Evolutionary conservation across 2,888 invertebrate species (phyloP), one percentile per base, ranked within the genome.

Genomic region (Leptinotarsa rubiginosa): DNA sequence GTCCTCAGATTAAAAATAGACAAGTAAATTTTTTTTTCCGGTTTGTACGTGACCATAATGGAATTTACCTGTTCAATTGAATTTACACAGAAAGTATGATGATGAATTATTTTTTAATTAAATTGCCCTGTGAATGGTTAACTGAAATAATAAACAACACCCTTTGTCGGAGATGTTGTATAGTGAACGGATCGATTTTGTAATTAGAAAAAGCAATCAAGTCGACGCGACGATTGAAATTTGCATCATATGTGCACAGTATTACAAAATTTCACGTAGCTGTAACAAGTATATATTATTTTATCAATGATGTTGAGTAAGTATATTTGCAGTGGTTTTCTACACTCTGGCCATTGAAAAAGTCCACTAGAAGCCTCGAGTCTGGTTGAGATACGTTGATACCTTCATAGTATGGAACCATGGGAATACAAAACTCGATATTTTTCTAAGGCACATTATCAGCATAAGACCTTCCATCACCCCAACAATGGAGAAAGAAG

Each of bases 31-130:
- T 62, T 62, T 41, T 62, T 41, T n/a, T 31, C 31, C 62, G 15
- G 41, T n/a, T 62, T 16, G 41, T 62, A 62, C 62, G 31, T 22
- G 59, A 4, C 59, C 22, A 15, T 12, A 59, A 59, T 59, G 59
- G 62, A 31, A 62, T 62, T 62, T 41, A 31, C 62, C 62, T 62
- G 62, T 31, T 62, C 16, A 31, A 62, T 62, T 62, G n/a, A 62
- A 62, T 62, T 62, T 41, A 62, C n/a, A 62, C 62, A 62, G 62
- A 5, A n/a, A 41, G 41, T 41, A 62, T n/a, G 62, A 12, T 62
- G 62, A 62, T 62, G 25, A 41, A 62, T 62, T 62, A 62, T 7
- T 62, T 62, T 62, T 62, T 62, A 41, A 62, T 41, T 25, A 41
- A 62, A 62, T 62, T 62, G 62, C n/a, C n/a, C 25, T 4, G 31